phyloP scores from a whole-genome alignment of 2,888 invertebrate genomes.

The Icerya purchasi region DNA sequence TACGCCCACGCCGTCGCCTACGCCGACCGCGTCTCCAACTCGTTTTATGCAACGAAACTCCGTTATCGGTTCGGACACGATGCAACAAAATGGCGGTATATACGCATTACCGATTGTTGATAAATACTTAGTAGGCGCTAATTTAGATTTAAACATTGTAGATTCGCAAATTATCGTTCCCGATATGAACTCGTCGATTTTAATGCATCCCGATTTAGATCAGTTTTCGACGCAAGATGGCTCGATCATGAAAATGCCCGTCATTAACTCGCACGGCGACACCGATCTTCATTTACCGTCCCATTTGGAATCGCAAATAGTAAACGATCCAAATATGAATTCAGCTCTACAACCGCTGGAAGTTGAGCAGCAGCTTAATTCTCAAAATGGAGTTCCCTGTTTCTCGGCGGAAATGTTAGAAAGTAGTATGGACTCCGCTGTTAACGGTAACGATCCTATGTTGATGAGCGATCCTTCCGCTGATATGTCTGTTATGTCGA shows the following conservation, averaged over 20 bases:
- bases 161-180: constrained; percentile 6
- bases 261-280: constrained; percentile 3
- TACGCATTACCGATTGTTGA: constrained; percentile 9
- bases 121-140: constrained; percentile 7
- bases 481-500: constrained; percentile 2
- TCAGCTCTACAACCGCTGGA: neutral
- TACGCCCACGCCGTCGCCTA: constrained; percentile 28
- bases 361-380: neutral
- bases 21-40: constrained; percentile 28
- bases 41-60: constrained; percentile 12
- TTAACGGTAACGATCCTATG: constrained; percentile 1
- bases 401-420: constrained; percentile 11
- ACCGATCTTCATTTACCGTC: constrained; percentile 8
- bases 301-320: constrained; percentile 11
- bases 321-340: constrained; percentile 6
- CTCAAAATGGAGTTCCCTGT: constrained; percentile 6
- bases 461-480: neutral
- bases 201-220: constrained; percentile 4
- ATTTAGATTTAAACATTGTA: constrained; percentile 11
- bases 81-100: constrained; percentile 8
- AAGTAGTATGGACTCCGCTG: constrained; percentile 5
- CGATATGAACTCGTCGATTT: constrained; percentile 8
- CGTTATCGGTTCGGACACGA: constrained; percentile 13
- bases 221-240: constrained; percentile 3
- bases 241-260: constrained; percentile 4